phyloP scores from a whole-genome alignment of 2,797 vertebrate genomes.

The Sebastes ruberrimus region DNA sequence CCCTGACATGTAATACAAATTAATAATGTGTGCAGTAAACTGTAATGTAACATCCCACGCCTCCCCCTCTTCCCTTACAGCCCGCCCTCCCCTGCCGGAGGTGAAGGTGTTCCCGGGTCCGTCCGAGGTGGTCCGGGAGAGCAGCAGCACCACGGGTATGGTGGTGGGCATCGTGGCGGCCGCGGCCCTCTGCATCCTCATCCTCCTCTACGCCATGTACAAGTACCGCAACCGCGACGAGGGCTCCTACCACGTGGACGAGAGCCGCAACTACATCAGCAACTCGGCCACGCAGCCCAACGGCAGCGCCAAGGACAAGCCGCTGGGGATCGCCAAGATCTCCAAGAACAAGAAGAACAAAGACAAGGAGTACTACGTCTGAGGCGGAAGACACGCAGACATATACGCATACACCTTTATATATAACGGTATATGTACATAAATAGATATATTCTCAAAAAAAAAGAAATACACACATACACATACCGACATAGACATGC shows the following conservation, averaged over 20 bases:
- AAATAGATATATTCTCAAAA: slow-evolving; percentile 85
- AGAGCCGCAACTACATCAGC: slow-evolving; percentile 99
- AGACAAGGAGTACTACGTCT: slow-evolving; percentile 99
- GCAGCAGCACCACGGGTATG: slow-evolving; percentile 99
- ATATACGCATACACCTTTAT: slow-evolving; percentile 88
- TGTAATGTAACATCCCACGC: slow-evolving; percentile 6
- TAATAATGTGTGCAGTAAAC: slow-evolving; percentile 42
- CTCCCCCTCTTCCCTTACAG: slow-evolving; percentile 42
- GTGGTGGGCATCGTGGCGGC: slow-evolving; percentile 98
- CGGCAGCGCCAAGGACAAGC: slow-evolving; percentile 97
- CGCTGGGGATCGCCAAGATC: slow-evolving; percentile 95
- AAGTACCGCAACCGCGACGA: slow-evolving; percentile 99
- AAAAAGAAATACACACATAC: slow-evolving; percentile 51
- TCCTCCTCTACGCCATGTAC: slow-evolving; percentile 99
- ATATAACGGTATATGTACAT: slow-evolving; percentile 85
- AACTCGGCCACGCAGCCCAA: slow-evolving; percentile 99
- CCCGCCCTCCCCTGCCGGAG: slow-evolving; percentile 85
- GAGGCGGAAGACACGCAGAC: slow-evolving; percentile 79
- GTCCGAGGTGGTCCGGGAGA: slow-evolving; percentile 93
- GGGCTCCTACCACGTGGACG: slow-evolving; percentile 98
- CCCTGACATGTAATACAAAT: slow-evolving; percentile 34
- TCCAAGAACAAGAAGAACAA: slow-evolving; percentile 99
- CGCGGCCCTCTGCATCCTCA: slow-evolving; percentile 97
- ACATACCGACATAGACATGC: slow-evolving; percentile 65
- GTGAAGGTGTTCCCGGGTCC: slow-evolving; percentile 91